These are phyloP conservation scores for Gallinago stenura DNA, from an alignment of 2,797 vertebrate species.

Conservation along the genomic window DNA sequence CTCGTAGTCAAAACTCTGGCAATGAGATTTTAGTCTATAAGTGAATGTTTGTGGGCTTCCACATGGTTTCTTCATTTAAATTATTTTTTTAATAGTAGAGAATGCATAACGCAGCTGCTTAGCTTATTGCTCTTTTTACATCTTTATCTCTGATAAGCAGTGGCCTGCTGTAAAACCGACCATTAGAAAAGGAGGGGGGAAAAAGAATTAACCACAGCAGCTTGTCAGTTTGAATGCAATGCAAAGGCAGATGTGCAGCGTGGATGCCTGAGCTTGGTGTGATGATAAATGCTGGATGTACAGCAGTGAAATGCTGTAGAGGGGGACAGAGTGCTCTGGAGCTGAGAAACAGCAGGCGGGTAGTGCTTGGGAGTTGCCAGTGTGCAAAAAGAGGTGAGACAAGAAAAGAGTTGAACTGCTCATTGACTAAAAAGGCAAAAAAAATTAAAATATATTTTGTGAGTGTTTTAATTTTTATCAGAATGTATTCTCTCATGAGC, in stretches of 20 bases:
- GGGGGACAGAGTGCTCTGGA: background rate
- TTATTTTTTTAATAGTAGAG: background rate
- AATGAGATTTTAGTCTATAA: background rate
- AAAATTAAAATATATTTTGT: background rate
- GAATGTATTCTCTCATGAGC: background rate
- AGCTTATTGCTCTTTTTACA: background rate
- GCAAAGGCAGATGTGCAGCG: background rate
- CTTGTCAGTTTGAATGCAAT: background rate
- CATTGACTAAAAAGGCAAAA: background rate
- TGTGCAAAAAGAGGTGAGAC: background rate
- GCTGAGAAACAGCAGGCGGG: background rate
- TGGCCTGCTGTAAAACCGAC: background rate
- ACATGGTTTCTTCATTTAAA: background rate
- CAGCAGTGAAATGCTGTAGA: background rate
- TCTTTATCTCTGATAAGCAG: background rate
- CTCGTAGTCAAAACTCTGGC: background rate
- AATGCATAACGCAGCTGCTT: background rate
- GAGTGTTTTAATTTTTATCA: background rate
- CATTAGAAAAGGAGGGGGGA: background rate
- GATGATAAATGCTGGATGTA: background rate
- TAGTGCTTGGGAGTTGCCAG: background rate
- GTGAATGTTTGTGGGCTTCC: background rate
- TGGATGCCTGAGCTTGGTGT: background rate
- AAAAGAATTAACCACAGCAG: background rate
- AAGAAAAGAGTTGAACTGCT: background rate